Evolutionary conservation across 2,797 vertebrate species (phyloP).

Genomic region (Nyctalus aviator): DNA sequence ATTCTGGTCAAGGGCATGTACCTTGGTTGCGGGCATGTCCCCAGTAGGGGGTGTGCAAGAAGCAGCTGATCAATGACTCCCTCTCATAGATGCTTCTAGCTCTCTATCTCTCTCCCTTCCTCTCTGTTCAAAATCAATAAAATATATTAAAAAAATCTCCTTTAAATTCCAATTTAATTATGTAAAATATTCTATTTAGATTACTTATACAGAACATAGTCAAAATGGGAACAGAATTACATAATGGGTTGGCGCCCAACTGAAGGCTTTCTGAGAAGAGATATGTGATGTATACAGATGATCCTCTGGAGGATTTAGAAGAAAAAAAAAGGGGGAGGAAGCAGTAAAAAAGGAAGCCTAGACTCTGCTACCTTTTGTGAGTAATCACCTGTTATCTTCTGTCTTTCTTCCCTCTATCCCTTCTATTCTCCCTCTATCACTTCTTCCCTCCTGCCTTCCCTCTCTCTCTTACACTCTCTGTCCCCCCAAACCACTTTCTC

Average conservation of each 20-base stretch:
- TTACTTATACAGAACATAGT: slow-evolving; percentile 2
- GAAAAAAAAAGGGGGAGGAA: not conserved
- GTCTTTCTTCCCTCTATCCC: not conserved
- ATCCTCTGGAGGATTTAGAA: not conserved
- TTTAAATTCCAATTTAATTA: slow-evolving; percentile 44
- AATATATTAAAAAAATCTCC: too few relatives aligned
- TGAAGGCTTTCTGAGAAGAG: not conserved
- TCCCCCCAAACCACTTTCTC: not conserved
- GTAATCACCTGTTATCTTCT: not conserved
- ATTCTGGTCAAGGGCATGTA: too few relatives aligned
- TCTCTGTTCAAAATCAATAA: too few relatives aligned
- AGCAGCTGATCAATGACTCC: too few relatives aligned
- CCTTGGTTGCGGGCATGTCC: too few relatives aligned
- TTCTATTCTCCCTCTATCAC: not conserved
- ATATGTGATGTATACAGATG: not conserved
- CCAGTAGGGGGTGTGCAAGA: too few relatives aligned
- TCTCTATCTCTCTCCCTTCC: too few relatives aligned
- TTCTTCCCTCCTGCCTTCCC: not conserved
- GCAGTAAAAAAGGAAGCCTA: not conserved
- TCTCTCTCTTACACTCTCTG: not conserved
- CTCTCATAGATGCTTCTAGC: too few relatives aligned
- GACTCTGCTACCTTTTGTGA: not conserved
- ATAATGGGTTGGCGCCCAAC: not conserved
- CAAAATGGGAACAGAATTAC: slow-evolving; percentile 18
- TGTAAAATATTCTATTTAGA: slow-evolving; percentile 22